Evolutionary conservation across 2,113 vertebrate species (phyloP).

Genomic region (Trogon surrucura): DNA sequence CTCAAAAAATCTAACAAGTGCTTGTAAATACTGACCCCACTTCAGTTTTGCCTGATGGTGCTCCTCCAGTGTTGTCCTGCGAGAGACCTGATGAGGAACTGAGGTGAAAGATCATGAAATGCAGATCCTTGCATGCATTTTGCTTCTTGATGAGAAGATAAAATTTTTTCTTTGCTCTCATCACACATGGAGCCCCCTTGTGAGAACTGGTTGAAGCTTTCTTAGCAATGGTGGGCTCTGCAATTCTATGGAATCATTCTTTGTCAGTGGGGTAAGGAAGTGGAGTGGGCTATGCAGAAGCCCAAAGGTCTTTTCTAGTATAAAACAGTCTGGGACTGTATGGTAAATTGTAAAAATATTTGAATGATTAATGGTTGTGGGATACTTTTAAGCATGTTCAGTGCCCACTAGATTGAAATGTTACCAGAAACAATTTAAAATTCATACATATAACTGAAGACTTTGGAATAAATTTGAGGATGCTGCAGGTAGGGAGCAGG

Average conservation of each 20-base stretch:
- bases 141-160: not conserved
- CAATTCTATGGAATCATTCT: not conserved
- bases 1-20: not conserved
- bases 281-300: not conserved
- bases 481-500: not conserved
- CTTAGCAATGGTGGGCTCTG: not conserved
- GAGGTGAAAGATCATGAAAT: not conserved
- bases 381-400: not conserved
- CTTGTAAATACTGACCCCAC: not conserved
- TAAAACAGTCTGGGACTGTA: not conserved
- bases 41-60: not conserved
- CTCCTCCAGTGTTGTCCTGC: not conserved
- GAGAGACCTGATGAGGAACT: not conserved
- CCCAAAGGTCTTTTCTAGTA: not conserved
- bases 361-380: not conserved
- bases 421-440: not conserved
- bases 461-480: not conserved
- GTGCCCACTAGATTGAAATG: not conserved
- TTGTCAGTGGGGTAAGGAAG: not conserved
- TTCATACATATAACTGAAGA: not conserved
- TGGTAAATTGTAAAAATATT: not conserved
- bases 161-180: not conserved
- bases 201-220: not conserved
- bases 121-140: not conserved
- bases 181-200: not conserved